These are phyloP conservation scores for Drosophila rhopaloa DNA, from an alignment of 1,140 invertebrate species.

Conservation along the genomic window DNA sequence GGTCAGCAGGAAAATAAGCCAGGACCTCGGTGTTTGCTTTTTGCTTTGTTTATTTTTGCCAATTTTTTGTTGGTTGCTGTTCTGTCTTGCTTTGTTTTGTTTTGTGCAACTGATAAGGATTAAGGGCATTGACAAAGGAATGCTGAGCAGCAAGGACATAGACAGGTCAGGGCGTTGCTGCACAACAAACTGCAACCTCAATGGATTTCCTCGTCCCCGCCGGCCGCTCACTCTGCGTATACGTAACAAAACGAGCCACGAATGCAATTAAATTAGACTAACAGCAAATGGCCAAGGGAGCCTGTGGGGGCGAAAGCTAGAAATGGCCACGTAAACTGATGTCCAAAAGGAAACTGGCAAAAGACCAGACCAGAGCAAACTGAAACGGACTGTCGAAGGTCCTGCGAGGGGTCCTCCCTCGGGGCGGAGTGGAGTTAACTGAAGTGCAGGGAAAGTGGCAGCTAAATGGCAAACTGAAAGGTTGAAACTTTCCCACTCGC, in stretches of 20 bases:
- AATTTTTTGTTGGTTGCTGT: constrained; percentile 14
- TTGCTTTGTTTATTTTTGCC: constrained; percentile 27
- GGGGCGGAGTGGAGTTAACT: constrained; percentile 2
- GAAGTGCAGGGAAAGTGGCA: constrained; percentile 49
- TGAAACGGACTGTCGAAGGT: constrained; percentile 15
- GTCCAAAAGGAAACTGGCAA: constrained; percentile 34
- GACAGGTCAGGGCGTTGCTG: constrained; percentile 32
- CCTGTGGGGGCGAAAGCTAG: constrained; percentile 10
- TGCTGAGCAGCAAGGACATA: constrained; percentile 43
- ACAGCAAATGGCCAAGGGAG: constrained; percentile 48
- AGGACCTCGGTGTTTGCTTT: constrained; percentile 17
- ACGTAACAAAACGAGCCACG: constrained; percentile 45
- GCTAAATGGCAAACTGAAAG: constrained; percentile 47
- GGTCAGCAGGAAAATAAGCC: constrained; percentile 31
- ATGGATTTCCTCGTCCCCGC: constrained; percentile 27
- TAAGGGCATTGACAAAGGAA: constrained; percentile 52
- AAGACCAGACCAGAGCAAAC: background rate
- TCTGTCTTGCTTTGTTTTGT: constrained; percentile 13
- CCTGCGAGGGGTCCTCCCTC: background rate
- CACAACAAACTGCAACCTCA: constrained; percentile 35
- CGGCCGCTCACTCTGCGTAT: constrained; percentile 29
- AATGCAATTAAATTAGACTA: constrained; percentile 68
- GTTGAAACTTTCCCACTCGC: constrained; percentile 30
- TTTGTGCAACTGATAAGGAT: constrained; percentile 64
- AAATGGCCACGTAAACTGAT: constrained; percentile 40